These are phyloP conservation scores for Mungos mungo DNA, from an alignment of 2,113 vertebrate species.

Conservation along the genomic window DNA sequence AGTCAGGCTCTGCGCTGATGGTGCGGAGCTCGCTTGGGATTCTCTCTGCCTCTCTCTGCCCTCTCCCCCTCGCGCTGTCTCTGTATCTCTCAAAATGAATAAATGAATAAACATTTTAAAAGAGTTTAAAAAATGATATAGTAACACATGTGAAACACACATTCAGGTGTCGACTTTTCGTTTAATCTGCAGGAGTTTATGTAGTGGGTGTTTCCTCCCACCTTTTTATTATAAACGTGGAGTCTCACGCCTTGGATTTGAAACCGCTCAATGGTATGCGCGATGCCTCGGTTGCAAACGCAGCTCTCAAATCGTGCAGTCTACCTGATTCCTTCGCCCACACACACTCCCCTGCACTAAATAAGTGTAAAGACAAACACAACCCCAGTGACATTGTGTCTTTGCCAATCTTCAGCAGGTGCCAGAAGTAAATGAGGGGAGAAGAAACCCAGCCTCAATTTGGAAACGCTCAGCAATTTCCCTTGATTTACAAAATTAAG, in stretches of 20 bases:
- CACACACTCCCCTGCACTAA: no score
- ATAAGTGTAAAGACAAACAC: neutral
- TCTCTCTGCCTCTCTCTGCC: no score
- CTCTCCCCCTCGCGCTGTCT: no score
- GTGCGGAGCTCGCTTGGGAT: no score
- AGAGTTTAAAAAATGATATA: neutral
- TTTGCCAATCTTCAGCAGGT: neutral
- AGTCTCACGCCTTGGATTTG: neutral
- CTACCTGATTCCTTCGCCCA: neutral
- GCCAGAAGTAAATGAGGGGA: neutral
- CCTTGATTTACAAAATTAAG: constrained; percentile 52
- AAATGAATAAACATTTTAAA: no score
- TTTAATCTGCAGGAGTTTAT: neutral
- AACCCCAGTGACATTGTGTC: no score
- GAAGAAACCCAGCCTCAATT: neutral
- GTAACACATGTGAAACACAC: neutral
- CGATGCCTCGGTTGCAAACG: neutral
- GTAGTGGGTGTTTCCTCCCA: neutral
- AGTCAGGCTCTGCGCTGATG: no score
- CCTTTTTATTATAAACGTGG: neutral
- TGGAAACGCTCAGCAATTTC: neutral
- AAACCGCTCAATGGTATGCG: accelerated
- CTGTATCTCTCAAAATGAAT: no score
- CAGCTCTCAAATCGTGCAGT: neutral
- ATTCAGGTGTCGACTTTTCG: neutral